These are phyloP conservation scores for Leptatherina wallacei DNA, from an alignment of 2,797 vertebrate species.

Conservation along the genomic window DNA sequence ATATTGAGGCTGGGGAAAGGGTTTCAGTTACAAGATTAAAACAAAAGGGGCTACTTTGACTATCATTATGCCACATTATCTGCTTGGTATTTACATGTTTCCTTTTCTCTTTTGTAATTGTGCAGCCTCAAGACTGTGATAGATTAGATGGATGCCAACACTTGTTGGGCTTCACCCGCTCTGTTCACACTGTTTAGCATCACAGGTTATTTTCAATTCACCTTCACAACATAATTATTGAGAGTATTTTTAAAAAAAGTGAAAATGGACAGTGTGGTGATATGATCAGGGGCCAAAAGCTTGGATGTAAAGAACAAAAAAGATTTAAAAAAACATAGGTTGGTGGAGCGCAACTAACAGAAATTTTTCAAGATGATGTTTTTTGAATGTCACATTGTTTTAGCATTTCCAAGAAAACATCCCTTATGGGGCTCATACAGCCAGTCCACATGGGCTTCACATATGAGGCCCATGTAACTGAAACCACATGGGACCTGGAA, in stretches of 20 bases:
- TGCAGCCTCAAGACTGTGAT: not conserved
- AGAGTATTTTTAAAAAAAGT: too few species aligned
- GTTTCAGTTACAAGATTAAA: not conserved
- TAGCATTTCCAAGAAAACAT: too few species aligned
- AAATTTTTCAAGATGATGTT: too few species aligned
- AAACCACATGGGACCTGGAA: too few species aligned
- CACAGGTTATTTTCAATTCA: not conserved
- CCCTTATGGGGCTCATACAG: too few species aligned
- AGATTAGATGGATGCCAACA: not conserved
- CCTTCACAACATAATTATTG: not conserved
- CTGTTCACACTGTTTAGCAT: not conserved
- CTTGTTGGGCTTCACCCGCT: not conserved
- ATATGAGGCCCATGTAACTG: too few species aligned
- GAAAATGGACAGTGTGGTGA: not conserved
- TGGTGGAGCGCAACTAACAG: too few species aligned
- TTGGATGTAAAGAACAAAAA: too few species aligned
- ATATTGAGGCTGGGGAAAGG: not conserved
- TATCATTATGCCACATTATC: not conserved
- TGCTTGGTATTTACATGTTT: not conserved
- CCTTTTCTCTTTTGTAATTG: not conserved
- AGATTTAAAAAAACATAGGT: too few species aligned
- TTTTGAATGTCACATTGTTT: too few species aligned
- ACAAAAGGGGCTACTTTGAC: not conserved
- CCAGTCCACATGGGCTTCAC: too few species aligned
- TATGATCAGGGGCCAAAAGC: too few species aligned